phyloP scores from a whole-genome alignment of 2,113 vertebrate species.

The Notothenia rossii region DNA sequence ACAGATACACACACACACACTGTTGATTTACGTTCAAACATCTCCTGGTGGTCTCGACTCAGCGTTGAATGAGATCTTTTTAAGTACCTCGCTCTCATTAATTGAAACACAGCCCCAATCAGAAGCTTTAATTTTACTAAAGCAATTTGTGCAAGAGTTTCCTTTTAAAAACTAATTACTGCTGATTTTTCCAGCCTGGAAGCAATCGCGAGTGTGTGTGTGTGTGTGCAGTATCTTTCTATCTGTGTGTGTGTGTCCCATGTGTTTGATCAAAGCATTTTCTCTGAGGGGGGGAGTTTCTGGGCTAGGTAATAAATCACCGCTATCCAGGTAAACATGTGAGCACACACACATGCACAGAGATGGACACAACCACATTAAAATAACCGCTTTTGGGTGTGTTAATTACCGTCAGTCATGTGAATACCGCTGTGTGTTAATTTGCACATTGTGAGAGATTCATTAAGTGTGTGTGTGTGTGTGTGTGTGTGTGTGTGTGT shows the following conservation, averaged over 20 bases:
- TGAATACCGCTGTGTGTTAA: too few relatives aligned
- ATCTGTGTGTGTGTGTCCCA: conserved; percentile 1
- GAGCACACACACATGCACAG: background rate
- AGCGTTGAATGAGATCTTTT: conserved; percentile 34
- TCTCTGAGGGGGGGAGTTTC: conserved; percentile 37
- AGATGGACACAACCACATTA: background rate
- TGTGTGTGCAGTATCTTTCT: conserved; percentile 15
- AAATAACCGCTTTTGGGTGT: too few relatives aligned
- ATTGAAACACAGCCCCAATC: conserved; percentile 43
- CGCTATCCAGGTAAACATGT: conserved; percentile 42
- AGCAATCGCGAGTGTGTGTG: conserved; percentile 39
- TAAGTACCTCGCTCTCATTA: conserved; percentile 35
- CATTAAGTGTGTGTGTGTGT: too few relatives aligned
- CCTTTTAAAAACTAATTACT: conserved; percentile 54
- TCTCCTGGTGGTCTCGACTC: conserved; percentile 15
- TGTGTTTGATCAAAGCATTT: conserved; percentile 13
- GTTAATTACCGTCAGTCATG: too few relatives aligned
- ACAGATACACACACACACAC: background rate
- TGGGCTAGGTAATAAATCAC: conserved; percentile 58
- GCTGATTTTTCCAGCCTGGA: conserved; percentile 36
- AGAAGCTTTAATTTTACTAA: conserved; percentile 36
- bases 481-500: too few relatives aligned
- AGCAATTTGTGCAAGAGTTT: conserved; percentile 41
- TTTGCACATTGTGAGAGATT: too few relatives aligned
- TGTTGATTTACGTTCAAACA: conserved; percentile 19